Conservation (phyloP, 2,797 vertebrate genomes). For the Sebastes oblongus region DNA sequence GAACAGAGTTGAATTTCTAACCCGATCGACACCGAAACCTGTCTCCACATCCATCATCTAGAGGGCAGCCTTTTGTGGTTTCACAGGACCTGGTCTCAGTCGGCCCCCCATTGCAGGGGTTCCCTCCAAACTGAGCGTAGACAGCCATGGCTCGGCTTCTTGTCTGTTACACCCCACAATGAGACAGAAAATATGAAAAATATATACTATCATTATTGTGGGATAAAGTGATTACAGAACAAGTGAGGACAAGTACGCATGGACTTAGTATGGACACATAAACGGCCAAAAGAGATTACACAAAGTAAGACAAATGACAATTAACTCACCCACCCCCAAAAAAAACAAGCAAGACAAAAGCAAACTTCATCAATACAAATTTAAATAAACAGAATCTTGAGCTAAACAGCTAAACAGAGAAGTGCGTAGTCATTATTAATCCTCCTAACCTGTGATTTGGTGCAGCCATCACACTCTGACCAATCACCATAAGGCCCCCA, state of each 20-base stretch:
- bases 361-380: too few species aligned
- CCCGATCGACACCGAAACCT: constrained; percentile 92
- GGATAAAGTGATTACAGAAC: too few species aligned
- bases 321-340: too few species aligned
- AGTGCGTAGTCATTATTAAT: not conserved
- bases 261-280: too few species aligned
- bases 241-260: too few species aligned
- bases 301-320: too few species aligned
- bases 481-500: constrained; percentile 88
- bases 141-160: constrained; percentile 79
- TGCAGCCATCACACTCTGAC: constrained; percentile 91
- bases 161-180: constrained; percentile 72
- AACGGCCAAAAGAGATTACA: too few species aligned
- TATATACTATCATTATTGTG: too few species aligned
- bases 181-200: not conserved
- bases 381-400: not conserved
- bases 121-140: constrained; percentile 89
- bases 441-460: constrained; percentile 84
- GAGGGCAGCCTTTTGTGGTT: constrained; percentile 85
- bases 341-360: not conserved
- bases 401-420: not conserved
- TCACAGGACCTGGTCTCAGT: constrained; percentile 81
- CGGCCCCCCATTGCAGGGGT: constrained; percentile 77
- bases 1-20: constrained; percentile 40
- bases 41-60: constrained; percentile 87